Base-by-base conservation (phyloP, 2,797 vertebrate genomes). In the Manis javanica region DNA sequence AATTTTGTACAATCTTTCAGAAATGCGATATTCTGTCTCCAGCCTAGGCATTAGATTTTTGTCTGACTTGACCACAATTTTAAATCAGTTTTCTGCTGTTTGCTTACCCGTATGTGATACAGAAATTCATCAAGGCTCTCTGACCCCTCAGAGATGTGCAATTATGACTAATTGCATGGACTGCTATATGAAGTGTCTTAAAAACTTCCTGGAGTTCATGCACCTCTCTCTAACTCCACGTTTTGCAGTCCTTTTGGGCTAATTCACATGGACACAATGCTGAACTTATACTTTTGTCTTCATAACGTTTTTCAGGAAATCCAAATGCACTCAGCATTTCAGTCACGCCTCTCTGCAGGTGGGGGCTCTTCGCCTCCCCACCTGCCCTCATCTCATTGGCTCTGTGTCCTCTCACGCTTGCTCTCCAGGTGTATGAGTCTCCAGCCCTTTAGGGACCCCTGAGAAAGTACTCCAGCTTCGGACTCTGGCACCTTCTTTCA, bases 271-370 rank as follows among this genome's bases (percentile, higher is more conserved):
- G 9, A 86, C 29, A 82, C 46, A 69, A 23, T 51, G 46, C 10
- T 9, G 16, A 55, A 42, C 42, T 23, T 77, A 4, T 59, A 29
- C 23, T 7, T 18, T 0, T 55, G 14, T 87, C 51, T 87, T 93
- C 19, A 6, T 3, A 5, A 11, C 7, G 4, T 55, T 89, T 90
- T 51, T 19, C 75, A 42, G 39, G 37, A 93, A 82, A 82, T n/a
- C 5, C 10, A 57, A 75, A 57, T 26, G 39, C 10, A 23, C 19
- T 42, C 24, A 42, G 29, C 14, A 0, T 55, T 26, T 69, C 8
- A 3, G n/a, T 23, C 21, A 4, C 18, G 23, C 11, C 2, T 0
- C 75, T 24, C 13, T 53, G 1, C 4, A 2, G 14, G 11, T 14
- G 4, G n/a, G n/a, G 1, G 7, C 6, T 7, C 59, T 2, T 26